phyloP scores from a whole-genome alignment of 2,113 vertebrate genomes.

The Sisor rabdophorus region DNA sequence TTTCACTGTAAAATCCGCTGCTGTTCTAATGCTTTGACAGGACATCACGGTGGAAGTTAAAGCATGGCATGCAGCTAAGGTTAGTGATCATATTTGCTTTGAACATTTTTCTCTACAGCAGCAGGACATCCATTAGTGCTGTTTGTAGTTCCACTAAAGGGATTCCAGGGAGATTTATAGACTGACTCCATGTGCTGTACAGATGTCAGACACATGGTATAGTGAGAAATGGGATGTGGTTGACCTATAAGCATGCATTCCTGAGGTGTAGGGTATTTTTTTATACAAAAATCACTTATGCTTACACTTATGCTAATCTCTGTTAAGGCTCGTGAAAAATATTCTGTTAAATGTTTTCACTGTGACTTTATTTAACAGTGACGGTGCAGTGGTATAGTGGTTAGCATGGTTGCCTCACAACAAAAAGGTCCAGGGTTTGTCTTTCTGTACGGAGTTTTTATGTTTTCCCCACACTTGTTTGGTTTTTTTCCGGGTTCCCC shows the following conservation, averaged over 20 bases:
- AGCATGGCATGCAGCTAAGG: slow-evolving; percentile 23
- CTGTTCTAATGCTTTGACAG: neutral
- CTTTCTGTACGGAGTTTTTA: too few species aligned
- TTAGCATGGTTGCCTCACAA: too few species aligned
- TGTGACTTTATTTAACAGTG: neutral
- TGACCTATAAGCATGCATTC: slow-evolving; percentile 50
- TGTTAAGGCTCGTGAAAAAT: neutral
- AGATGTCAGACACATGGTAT: slow-evolving; percentile 59
- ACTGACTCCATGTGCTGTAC: slow-evolving; percentile 50
- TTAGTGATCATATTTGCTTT: slow-evolving; percentile 39
- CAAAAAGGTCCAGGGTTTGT: too few species aligned
- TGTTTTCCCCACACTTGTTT: too few species aligned
- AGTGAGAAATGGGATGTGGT: slow-evolving; percentile 30
- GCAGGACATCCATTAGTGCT: slow-evolving; percentile 36
- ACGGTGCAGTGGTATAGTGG: too few species aligned
- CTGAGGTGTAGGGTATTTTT: slow-evolving; percentile 43
- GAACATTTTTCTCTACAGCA: slow-evolving; percentile 33
- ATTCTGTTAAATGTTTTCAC: neutral
- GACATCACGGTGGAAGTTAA: slow-evolving; percentile 26
- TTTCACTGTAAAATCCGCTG: neutral
- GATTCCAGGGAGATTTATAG: slow-evolving; percentile 50
- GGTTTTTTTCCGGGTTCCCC: too few species aligned
- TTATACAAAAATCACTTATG: slow-evolving; percentile 14
- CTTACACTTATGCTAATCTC: neutral
- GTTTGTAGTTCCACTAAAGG: slow-evolving; percentile 41